Base-by-base conservation (phyloP, 2,888 invertebrate genomes). In the Eupithecia pulchellata region DNA sequence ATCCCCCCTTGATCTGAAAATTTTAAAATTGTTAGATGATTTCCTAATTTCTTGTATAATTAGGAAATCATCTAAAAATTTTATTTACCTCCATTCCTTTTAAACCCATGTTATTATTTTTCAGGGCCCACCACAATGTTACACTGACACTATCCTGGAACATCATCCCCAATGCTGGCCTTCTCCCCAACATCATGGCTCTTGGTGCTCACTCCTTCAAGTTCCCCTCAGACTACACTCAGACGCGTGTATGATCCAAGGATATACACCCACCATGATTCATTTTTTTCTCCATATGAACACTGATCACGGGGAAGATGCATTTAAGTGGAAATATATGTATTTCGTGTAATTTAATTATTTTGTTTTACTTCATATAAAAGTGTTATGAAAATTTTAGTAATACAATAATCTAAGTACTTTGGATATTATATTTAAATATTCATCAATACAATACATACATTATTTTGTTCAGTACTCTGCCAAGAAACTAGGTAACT, bases 131-230 rank as follows among this genome's bases (percentile, higher is more conserved):
- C 92, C 96, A 96, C 85, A 99, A 99, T 89, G 97, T 99, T 17
- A 99, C 99, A 0, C 93, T 99, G 71, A 97, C 97, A n/a, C 92
- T 99, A 52, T 98, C 98, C 0, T 99, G 98, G 98, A 99, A 99
- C 91, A 98, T 99, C 73, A 98, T 99, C 81, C 99, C 99, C 32
- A 99, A 99, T 92, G 99, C 99, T 76, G 99, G 99, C 57, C 95
- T 98, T 68, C 93, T 99, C 79, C 99, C 99, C 29, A 98, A 97
- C 83, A 96, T 99, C 64, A 96, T 96, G 84, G 97, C 98, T 3
- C 93, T 96, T 71, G 99, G 98, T 34, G 96, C 96, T 71, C 98
- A 99, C 88, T 96, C 96, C 36, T 98, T 99, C 90, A 96, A 97
- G 89, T 99, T 99, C 91, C 99, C 99, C 36, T 91, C 95, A 68